Evolutionary conservation across 2,797 vertebrate genomes (phyloP).

Genomic region (Typhlichthys subterraneus): DNA sequence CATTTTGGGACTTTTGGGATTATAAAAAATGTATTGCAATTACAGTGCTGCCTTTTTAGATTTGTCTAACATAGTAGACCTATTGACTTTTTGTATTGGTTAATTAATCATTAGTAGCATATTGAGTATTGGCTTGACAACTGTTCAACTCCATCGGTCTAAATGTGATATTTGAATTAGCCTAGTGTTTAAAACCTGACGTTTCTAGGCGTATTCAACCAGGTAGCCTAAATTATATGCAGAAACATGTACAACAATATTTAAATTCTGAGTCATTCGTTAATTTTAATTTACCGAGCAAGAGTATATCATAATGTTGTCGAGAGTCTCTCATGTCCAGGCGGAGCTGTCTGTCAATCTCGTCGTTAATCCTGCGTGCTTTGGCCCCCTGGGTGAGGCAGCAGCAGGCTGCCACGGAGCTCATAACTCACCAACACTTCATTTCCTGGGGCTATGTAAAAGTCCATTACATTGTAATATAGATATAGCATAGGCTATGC

Average conservation of each 20-base stretch:
- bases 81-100: too few relatives aligned
- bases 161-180: too few relatives aligned
- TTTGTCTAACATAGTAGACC: not conserved
- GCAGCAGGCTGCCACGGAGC: constrained; percentile 94
- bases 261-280: not conserved
- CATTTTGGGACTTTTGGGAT: not conserved
- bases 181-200: too few relatives aligned
- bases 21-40: not conserved
- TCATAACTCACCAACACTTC: constrained; percentile 67
- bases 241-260: too few relatives aligned
- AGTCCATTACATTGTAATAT: constrained; percentile 20
- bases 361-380: constrained; percentile 92
- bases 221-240: too few relatives aligned
- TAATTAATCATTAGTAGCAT: too few relatives aligned
- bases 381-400: constrained; percentile 96
- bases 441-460: constrained; percentile 8
- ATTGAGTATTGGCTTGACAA: too few relatives aligned
- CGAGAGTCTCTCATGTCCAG: constrained; percentile 88
- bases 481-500: constrained; percentile 19
- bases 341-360: constrained; percentile 92
- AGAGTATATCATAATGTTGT: constrained; percentile 89
- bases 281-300: constrained; percentile 82
- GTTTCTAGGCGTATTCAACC: too few relatives aligned
- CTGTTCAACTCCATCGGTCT: too few relatives aligned
- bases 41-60: too few relatives aligned